Evolutionary conservation across 1,140 invertebrate species (phyloP), one percentile per base, ranked within the genome.

Genomic region (Spodoptera litura): DNA sequence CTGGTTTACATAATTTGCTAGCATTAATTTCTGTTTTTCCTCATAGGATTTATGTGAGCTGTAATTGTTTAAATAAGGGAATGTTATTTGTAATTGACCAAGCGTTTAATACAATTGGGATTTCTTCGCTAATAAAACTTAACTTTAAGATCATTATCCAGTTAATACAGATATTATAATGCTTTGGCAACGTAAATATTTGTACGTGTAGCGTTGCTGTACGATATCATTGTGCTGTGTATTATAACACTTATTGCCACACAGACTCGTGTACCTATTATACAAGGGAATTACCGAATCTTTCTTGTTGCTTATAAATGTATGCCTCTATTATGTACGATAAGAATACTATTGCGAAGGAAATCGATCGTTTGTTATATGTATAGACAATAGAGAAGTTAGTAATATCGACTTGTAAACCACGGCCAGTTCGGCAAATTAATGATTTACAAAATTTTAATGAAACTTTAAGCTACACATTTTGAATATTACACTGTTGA

Each of bases 401-500:
- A 75, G 49, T 64, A 52, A 75, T 59, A 64, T 62, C 58, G 49
- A 52, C 71, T 49, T 62, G 73, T 53, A 75, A 75, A 31, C 25
- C 59, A 75, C 73, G 31, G 59, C 49, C 20, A 53, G 38, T 66
- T 44, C 62, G 62, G 62, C 38, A 66, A 59, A 59, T 55, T 64
- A 13, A 64, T 53, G 59, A 53, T 75, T 75, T 51, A 64, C 66
- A 75, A 52, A 15, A 75, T 62, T 62, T 75, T 51, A 61, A 64
- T 75, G 12, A 75, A 74, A 61, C 35, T 25, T 44, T 77, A 77
- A 68, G 62, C 62, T 64, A 77, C 74, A 77, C 74, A 35, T 76
- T 76, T 70, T 55, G 59, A 59, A 76, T 76, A 76, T 76, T 64
- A 64, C 73, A 76, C 73, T 76, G 73, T 76, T 76, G 64, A 64